These are phyloP conservation scores for Catocala fraxini DNA, from an alignment of 2,888 invertebrate genomes.

Conservation along the genomic window DNA sequence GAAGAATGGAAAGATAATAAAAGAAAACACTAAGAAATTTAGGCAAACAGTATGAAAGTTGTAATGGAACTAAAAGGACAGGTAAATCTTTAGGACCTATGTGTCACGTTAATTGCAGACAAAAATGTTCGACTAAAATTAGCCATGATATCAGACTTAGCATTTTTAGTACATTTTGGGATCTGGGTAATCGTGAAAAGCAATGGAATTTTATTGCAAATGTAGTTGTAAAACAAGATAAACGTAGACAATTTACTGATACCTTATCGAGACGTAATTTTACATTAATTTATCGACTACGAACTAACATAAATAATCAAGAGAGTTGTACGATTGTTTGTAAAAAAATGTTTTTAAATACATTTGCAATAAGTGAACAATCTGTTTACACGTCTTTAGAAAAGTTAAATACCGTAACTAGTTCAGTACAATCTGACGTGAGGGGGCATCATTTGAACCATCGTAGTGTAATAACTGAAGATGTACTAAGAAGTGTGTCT, in stretches of 20 bases:
- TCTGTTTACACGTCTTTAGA: constrained; percentile 14
- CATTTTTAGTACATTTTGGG: neutral
- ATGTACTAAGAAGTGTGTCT: constrained; percentile 9
- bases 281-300: constrained; percentile 7
- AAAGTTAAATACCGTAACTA: constrained; percentile 5
- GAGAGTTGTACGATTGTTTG: constrained; percentile 9
- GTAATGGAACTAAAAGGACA: neutral
- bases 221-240: neutral
- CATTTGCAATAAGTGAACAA: constrained; percentile 18
- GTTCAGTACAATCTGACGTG: no score
- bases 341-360: constrained; percentile 17
- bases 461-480: constrained; percentile 6
- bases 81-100: neutral
- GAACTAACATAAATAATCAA: neutral
- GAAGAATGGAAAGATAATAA: neutral
- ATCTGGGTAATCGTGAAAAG: neutral
- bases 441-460: constrained; percentile 6
- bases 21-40: neutral
- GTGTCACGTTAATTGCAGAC: neutral
- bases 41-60: neutral
- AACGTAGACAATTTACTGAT: constrained; percentile 12
- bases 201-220: constrained; percentile 1
- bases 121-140: constrained; percentile 1
- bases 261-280: constrained; percentile 4
- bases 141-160: neutral